Base-by-base conservation (phyloP, 2,113 vertebrate species). In the Beaufortia kweichowensis region DNA sequence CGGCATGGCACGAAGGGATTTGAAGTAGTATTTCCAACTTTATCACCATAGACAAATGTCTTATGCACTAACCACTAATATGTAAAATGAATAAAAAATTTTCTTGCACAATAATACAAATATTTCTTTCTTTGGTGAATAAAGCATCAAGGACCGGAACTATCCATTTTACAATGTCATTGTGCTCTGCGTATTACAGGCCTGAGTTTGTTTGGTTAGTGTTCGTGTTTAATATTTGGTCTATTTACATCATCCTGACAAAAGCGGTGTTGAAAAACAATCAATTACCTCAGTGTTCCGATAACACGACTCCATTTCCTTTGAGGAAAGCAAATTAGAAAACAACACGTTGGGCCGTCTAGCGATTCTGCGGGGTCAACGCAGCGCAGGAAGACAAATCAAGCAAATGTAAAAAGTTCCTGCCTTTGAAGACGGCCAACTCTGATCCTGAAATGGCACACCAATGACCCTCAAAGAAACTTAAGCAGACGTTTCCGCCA, bases 401-500 rank as follows among this genome's bases (percentile, higher is more conserved):
- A 77, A 60, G 39, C 2, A 28, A 71, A 29, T 53, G 43, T 79
- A 24, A 55, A 66, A 24, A 41, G 61, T 62, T 76, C 33, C 6
- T 28, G 4, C 26, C 69, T 72, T 48, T 67, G 64, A 56, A 68
- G 39, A 21, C 46, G 19, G 11, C 39, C 53, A 21, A 39, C 60
- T 53, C 62, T 61, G 61, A 62, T 15, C 28, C 19, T 33, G 28
- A 75, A 35, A 26, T 14, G 61, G 28, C 23, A 63, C 56, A 29
- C 31, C 24, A 15, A 35, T 17, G 28, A 66, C 59, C 12, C 24
- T 39, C 59, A 81, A 63, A 74, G 71, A 23, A 57, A 35, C 67
- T 59, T 82, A 82, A 82, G 46, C 76, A 84, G 69, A 64, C 68
- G 62, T 66, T 84, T 85, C 80, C 78, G 76, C 26, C 73, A 21